Percentiles rank a stretch among this genome's conserved stretches.
Conservation (phyloP, 2,113 vertebrate species). For the Rhineura floridana region DNA sequence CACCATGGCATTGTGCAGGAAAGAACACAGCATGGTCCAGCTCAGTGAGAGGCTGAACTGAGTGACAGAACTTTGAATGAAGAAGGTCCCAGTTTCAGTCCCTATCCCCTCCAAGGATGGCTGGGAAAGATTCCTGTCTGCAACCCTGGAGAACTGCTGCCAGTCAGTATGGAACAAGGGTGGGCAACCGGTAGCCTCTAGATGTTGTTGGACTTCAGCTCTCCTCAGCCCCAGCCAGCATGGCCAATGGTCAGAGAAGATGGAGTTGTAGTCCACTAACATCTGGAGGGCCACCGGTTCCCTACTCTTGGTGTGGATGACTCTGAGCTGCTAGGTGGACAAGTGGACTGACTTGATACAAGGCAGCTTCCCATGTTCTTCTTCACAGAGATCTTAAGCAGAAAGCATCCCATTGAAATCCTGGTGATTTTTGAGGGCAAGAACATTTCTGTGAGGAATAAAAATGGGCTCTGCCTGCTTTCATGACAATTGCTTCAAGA, state of each 20-base stretch:
- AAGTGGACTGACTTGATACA: not conserved
- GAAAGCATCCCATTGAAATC: conserved; percentile 20
- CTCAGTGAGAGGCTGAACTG: not conserved
- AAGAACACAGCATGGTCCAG: not conserved
- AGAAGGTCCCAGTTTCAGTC: too few relatives aligned
- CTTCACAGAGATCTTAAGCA: conserved; percentile 9
- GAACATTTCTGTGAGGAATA: not conserved
- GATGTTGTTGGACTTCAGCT: too few relatives aligned
- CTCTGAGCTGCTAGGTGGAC: not conserved
- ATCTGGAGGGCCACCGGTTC: too few relatives aligned
- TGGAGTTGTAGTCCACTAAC: too few relatives aligned
- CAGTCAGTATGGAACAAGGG: too few relatives aligned
- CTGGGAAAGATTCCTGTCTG: not conserved
- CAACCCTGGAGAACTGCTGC: not conserved
- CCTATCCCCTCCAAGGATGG: not conserved
- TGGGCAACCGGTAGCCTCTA: too few relatives aligned
- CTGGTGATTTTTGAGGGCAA: conserved; percentile 27
- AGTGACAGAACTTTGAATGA: too few relatives aligned
- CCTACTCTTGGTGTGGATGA: not conserved
- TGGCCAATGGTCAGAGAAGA: too few relatives aligned
- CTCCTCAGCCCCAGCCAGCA: too few relatives aligned
- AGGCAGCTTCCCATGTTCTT: not conserved
- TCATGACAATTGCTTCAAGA: conserved; percentile 32
- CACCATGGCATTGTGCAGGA: not conserved
- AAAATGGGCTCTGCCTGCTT: conserved; percentile 50